Evolutionary conservation across 2,888 invertebrate species (phyloP), one percentile per base, ranked within the genome.

Genomic region (Rapana venosa): DNA sequence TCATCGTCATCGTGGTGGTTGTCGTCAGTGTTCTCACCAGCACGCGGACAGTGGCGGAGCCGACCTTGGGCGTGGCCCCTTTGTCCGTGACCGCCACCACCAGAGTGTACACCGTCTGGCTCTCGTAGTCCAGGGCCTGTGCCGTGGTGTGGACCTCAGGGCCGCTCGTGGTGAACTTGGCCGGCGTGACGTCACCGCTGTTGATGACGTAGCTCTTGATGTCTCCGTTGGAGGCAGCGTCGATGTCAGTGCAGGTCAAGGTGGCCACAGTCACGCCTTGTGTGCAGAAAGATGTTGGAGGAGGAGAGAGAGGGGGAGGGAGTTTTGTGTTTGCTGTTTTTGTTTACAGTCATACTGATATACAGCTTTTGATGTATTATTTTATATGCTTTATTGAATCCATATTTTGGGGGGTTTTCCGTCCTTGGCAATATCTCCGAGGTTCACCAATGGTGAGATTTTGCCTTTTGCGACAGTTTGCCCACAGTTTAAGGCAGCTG

Each of bases 241-340:
- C 95, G 26, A 88, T 91, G 90, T 95, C 95, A 26, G 92, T 91
- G 32, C 93, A 93, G 11, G 93, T 92, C 0, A 95, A 91, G 15
- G 92, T 91, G 0, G 91, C 56, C 8, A 94, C 92, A 20, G 92
- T 88, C 1, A 83, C 88, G 47, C 47, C 47, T 47, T 47, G 8
- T 8, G 47, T 47, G 47, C 4, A 8, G 47, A 47, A 8, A 47
- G 47, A 47, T 47, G 47, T 47, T 47, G 2, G 2, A 8, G 47
- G 47, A 5, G 47, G 47, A 8, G 47, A 8, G 47, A 8, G 47
- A 8, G 47, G 47, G 47, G 47, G 47, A 8, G 47, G 47, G 47
- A 5, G 47, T 47, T n/a, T 47, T 5, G 47, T 47, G 47, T 47
- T 47, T 47, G 47, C 47, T 47, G 47, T 47, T 47, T 47, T 47